A percentile compares a stretch with the other conserved stretches of the same genome.
These are phyloP conservation scores for Diarsia dahlii DNA, from an alignment of 2,888 invertebrate species.

Conservation along the genomic window DNA sequence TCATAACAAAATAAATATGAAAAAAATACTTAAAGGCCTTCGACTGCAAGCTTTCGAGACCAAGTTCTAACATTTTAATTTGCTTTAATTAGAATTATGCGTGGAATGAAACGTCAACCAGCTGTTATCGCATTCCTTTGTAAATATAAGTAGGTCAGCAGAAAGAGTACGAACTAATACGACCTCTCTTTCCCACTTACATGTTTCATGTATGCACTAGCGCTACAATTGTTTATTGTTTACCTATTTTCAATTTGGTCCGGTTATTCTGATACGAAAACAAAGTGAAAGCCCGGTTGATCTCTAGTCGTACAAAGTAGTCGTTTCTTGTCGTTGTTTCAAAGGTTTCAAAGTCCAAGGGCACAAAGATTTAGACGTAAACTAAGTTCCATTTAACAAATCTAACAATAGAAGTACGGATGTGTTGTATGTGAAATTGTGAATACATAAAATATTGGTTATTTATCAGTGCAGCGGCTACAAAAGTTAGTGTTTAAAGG, in stretches of 20 bases:
- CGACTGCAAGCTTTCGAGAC: background rate
- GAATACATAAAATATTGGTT: slow-evolving; percentile 16
- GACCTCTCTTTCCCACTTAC: slow-evolving; percentile 37
- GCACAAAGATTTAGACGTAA: slow-evolving; percentile 47
- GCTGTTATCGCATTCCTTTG: slow-evolving; percentile 38
- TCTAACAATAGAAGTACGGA: slow-evolving; percentile 25
- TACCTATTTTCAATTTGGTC: slow-evolving; percentile 20
- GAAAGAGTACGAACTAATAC: slow-evolving; percentile 16
- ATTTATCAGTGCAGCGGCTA: slow-evolving; percentile 4
- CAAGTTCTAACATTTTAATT: background rate
- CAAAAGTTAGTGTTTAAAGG: slow-evolving; percentile 3
- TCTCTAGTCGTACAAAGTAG: background rate
- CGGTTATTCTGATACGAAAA: slow-evolving; percentile 37
- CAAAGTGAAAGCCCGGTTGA: slow-evolving; percentile 53
- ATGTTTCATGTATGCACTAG: background rate
- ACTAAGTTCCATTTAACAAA: slow-evolving; percentile 42
- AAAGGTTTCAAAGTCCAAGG: slow-evolving; percentile 70
- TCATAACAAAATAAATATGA: background rate
- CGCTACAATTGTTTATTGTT: slow-evolving; percentile 36
- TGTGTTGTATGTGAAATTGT: slow-evolving; percentile 19
- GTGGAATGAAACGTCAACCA: slow-evolving; percentile 42
- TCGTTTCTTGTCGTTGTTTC: slow-evolving; percentile 47
- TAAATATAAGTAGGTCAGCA: background rate
- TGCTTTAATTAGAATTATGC: background rate
- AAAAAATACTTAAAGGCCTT: background rate